A percentile compares a stretch with the other conserved stretches of the same genome.
These are phyloP conservation scores for Enteromius treurensis DNA, from an alignment of 2,797 vertebrate genomes.

Conservation along the genomic window DNA sequence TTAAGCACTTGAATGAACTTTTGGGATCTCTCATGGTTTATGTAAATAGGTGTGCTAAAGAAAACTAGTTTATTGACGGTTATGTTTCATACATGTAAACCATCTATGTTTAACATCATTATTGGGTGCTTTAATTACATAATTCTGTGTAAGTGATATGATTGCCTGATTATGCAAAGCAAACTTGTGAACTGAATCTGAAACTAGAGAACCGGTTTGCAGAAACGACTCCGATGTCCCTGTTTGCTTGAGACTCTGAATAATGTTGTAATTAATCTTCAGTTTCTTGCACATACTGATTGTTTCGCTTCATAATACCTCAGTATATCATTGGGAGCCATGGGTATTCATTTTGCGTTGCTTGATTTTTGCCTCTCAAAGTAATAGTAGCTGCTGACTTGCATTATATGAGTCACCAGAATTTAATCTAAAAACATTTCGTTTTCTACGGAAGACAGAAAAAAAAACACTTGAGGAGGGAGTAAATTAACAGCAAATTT, in stretches of 20 bases:
- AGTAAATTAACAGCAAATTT: neutral
- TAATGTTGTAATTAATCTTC: neutral
- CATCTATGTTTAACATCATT: neutral
- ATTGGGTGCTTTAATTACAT: too few relatives aligned
- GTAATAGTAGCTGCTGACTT: neutral
- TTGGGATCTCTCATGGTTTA: neutral
- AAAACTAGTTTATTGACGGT: neutral
- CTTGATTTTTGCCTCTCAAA: neutral
- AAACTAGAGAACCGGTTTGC: neutral
- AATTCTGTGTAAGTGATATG: too few relatives aligned
- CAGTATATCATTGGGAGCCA: neutral
- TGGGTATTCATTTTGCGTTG: neutral
- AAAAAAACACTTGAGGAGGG: neutral
- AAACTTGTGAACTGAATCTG: too few relatives aligned
- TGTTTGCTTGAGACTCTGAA: neutral
- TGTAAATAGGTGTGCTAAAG: neutral
- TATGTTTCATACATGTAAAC: neutral
- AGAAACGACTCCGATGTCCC: too few relatives aligned
- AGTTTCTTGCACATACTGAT: neutral
- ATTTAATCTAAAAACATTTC: neutral
- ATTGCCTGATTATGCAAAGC: too few relatives aligned
- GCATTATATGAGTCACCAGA: neutral
- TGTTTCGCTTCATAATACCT: neutral
- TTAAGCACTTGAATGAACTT: neutral
- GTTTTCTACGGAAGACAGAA: neutral